Base-by-base conservation (phyloP, 2,888 invertebrate genomes). In the Drosophila ochracea region DNA sequence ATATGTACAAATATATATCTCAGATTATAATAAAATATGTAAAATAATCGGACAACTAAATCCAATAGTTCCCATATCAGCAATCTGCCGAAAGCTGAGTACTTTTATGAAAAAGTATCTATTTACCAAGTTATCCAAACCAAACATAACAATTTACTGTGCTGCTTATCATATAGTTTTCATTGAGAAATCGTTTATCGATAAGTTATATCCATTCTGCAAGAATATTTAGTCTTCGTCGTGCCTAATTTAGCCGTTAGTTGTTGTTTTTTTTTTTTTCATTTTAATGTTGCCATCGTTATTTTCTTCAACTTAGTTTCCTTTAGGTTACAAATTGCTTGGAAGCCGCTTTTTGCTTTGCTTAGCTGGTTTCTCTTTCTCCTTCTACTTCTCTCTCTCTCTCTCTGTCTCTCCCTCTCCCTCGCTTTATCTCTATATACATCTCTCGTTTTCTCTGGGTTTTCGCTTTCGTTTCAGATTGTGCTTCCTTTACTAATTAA, bases 401-500 rank as follows among this genome's bases (percentile, higher is more conserved):
- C 1, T 6, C 31, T 31, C 28, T 21, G 0, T 6, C 31, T 28
- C 4, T 13, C 28, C 25, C 25, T 25, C 25, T 28, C 4, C 43
- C 70, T 63, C 64, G 49, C 58, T 11, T 1, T 35, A 35, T 16
- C 13, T 5, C 35, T 16, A 35, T 61, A 21, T 54, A 1, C 16
- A n/a, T 31, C 13, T 7, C 2, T 11, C 25, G 25, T 25, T 47
- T 21, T 47, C 16, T 7, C 47, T 47, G 13, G 37, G 47, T 25
- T 69, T 66, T 78, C 67, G 82, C 80, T 72, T 71, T 64, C 65
- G 55, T 13, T 68, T 65, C 75, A 68, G 80, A 80, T 73, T 68
- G 61, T 68, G 77, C 80, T 86, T 91, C 86, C 80, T 71, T 74
- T 85, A 89, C 80, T 89, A 89, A 90, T 91, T 91, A 90, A 89